Evolutionary conservation across 2,113 vertebrate species (phyloP), one percentile per base, ranked within the genome.

Genomic region (Onychorhynchus coronatus): DNA sequence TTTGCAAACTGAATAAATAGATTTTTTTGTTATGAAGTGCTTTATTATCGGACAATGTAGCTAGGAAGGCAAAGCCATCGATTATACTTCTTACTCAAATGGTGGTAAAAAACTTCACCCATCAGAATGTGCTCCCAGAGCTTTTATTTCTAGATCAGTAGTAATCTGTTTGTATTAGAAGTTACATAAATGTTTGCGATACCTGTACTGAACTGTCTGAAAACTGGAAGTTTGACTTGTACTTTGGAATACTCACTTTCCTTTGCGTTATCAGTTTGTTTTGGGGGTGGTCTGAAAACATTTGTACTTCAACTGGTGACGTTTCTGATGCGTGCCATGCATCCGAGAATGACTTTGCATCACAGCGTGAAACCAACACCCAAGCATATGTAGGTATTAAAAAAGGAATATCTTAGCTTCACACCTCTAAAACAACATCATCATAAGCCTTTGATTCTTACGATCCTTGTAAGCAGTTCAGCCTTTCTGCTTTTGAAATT

Each of bases 211-310:
- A 68, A 20, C 31, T 41, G 19, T 41, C 44, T 78, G 80, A 66
- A 72, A 68, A 68, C 1, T 10, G 18, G 31, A 68, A 68, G 52
- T 65, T 80, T 71, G 58, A 31, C 33, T 71, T 56, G 33, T 41
- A 16, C 53, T 59, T 75, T 11, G 4, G 24, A 30, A 19, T 46
- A 2, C 27, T 35, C 2, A 0, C 5, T 46, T 11, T 27, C 31
- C 44, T 31, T 39, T 4, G 12, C 20, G n/a, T 70, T 75, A 33
- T 46, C 12, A 46, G 14, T 47, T 65, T 68, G 59, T 76, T 12
- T 25, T 33, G 16, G 41, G 53, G 59, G 14, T 52, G 47, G 24
- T 56, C 75, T 68, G 67, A 27, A 75, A 77, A 30, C 19, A 5
- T 55, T 56, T 67, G 6, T 27, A 25, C 8, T 75, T 25, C 2